Base-by-base conservation (phyloP, 2,888 invertebrate genomes). In the Odontothrips loti region DNA sequence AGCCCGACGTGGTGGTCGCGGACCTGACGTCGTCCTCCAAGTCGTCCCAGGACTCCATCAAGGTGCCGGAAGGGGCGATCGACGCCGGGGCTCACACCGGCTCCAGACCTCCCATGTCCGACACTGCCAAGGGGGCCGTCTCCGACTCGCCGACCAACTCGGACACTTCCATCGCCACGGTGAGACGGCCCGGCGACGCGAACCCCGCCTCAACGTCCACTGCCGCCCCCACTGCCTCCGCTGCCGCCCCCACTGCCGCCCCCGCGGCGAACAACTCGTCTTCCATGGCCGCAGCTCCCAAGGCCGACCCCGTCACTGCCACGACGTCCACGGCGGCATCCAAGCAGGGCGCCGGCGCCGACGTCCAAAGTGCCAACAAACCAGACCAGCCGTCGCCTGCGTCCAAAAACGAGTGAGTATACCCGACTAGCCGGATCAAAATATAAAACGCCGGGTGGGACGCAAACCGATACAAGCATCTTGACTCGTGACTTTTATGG, bases 31-130 rank as follows among this genome's bases (percentile, higher is more conserved):
- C 23, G 68, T 75, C 68, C 68, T 8, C 68, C 27, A 75, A 75
- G 68, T 75, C 68, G 23, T 75, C 68, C 27, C 68, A 75, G 68
- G 68, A 75, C 23, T 75, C 68, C 27, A 75, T 75, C 27, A 23
- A 75, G 68, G 68, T 75, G 11, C 68, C 68, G 11, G 23, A 8
- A 10, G 27, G 68, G 6, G 9, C 12, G 68, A 12, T 11, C 68
- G 23, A 75, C 9, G 27, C 27, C 23, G 58, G n/a, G n/a, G n/a
- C n/a, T n/a, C n/a, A n/a, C n/a, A n/a, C n/a, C n/a, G n/a, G 11
- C 51, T 6, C 1, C 51, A 3, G 51, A 11, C 51, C 51, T 11
- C 51, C 48, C 51, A 51, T 15, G 51, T 17, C 68, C 12, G 68
- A 58, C 58, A 58, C 58, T 58, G 58, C 58, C 58, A 58, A 4